Evolutionary conservation across 2,113 vertebrate species (phyloP).

Genomic region (Epinephelus cyanopodus): DNA sequence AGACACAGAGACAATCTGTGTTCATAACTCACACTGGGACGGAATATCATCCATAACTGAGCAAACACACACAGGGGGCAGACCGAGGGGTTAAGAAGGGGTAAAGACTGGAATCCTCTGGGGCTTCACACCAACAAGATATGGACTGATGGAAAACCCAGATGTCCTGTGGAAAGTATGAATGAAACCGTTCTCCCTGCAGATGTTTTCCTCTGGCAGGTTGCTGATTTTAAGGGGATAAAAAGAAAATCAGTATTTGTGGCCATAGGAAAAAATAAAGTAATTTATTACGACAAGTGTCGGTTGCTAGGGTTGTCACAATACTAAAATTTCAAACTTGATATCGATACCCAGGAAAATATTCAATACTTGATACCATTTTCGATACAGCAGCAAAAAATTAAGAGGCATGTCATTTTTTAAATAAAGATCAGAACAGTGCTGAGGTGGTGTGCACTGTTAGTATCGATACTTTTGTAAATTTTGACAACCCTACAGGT

Average conservation of each 20-base stretch:
- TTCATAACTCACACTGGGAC: conserved; percentile 25
- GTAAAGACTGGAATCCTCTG: conserved; percentile 22
- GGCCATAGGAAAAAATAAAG: not conserved
- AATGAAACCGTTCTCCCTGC: conserved; percentile 3
- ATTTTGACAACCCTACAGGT: no score
- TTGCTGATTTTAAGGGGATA: not conserved
- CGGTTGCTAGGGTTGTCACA: no score
- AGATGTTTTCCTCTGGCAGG: not conserved
- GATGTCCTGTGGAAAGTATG: conserved; percentile 2
- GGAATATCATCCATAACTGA: conserved; percentile 29
- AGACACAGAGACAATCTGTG: conserved; percentile 2
- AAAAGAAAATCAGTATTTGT: not conserved
- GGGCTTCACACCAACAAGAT: not conserved
- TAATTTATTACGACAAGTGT: no score
- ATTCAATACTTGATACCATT: no score
- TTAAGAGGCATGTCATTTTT: no score
- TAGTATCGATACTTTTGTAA: no score
- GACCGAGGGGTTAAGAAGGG: conserved; percentile 17
- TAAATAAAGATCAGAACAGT: no score
- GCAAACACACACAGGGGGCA: conserved; percentile 9
- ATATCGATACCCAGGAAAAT: no score
- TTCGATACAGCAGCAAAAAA: no score
- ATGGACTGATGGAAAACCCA: conserved; percentile 14
- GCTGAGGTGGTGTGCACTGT: no score
- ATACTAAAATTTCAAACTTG: no score